phyloP scores from a whole-genome alignment of 1,140 invertebrate genomes.

The Calosoma granatense region DNA sequence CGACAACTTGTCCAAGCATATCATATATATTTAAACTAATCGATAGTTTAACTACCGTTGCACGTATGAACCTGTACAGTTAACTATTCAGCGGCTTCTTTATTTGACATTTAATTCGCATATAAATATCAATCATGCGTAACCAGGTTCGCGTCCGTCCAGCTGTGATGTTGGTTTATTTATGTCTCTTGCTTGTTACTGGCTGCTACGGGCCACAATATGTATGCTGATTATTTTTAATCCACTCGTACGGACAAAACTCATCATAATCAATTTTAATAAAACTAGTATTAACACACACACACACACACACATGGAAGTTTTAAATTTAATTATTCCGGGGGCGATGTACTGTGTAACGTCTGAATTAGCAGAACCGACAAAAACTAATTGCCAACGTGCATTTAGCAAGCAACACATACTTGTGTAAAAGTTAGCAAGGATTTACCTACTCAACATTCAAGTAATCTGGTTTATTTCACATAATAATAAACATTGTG shows the following conservation, averaged over 20 bases:
- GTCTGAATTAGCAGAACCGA: too few relatives aligned
- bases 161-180: neutral
- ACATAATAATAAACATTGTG: too few relatives aligned
- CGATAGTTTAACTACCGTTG: neutral
- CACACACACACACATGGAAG: neutral
- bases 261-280: neutral
- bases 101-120: neutral
- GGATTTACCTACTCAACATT: too few relatives aligned
- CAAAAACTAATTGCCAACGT: too few relatives aligned
- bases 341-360: too few relatives aligned
- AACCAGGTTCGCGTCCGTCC: neutral
- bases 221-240: neutral
- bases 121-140: slow-evolving; percentile 2
- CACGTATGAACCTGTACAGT: neutral
- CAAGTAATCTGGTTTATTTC: too few relatives aligned
- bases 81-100: neutral
- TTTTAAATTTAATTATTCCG: neutral
- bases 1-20: neutral
- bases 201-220: too few relatives aligned
- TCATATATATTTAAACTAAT: neutral
- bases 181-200: neutral
- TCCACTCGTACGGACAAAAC: neutral
- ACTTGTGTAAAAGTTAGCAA: too few relatives aligned
- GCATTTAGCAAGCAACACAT: too few relatives aligned
- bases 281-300: neutral